A percentile compares a stretch with the other conserved stretches of the same genome.
These are phyloP conservation scores for Apodemus agrarius DNA, from an alignment of 2,797 vertebrate species.

Conservation along the genomic window DNA sequence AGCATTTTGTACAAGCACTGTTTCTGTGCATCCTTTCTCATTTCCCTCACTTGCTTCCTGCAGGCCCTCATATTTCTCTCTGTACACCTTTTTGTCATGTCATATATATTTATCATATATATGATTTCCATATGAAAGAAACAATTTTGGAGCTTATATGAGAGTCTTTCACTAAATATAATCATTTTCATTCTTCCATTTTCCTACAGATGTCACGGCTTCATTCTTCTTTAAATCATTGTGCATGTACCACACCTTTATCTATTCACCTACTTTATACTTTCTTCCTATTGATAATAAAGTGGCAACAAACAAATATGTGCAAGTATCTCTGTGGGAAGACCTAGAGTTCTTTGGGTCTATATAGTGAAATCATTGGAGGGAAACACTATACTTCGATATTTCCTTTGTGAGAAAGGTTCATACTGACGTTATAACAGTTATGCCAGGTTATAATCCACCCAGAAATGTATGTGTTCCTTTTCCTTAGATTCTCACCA, in stretches of 20 bases:
- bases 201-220: not conserved
- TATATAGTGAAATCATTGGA: not conserved
- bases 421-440: not conserved
- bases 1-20: not conserved
- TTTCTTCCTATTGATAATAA: not conserved
- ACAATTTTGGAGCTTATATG: rapidly evolving
- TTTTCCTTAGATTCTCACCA: not conserved
- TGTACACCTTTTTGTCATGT: not conserved
- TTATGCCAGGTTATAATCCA: not conserved
- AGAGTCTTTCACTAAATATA: not conserved
- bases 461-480: not conserved
- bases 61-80: not conserved
- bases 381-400: not conserved
- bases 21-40: not conserved
- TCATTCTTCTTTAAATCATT: not conserved
- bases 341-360: not conserved
- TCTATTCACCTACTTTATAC: not conserved
- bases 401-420: not conserved
- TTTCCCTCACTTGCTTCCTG: not conserved
- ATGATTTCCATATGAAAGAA: not conserved
- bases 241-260: not conserved
- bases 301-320: not conserved
- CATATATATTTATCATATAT: not conserved
- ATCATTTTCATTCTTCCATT: not conserved
- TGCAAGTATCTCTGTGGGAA: not conserved